These are phyloP conservation scores for Xylophagus ater DNA, from an alignment of 2,888 invertebrate species.

Conservation along the genomic window DNA sequence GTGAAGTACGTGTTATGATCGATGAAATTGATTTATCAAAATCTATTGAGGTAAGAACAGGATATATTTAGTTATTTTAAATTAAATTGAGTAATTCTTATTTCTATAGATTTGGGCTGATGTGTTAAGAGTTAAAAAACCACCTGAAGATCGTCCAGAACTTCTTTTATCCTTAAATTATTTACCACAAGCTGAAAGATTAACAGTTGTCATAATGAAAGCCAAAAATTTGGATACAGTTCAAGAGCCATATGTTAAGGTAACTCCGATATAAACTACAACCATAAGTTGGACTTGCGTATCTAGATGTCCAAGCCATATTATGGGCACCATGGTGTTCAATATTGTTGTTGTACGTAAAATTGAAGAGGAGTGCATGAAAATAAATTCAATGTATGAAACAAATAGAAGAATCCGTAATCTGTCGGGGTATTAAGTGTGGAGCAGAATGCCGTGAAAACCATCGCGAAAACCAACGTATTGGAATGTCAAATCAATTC, in stretches of 20 bases:
- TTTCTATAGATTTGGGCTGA: conserved; percentile 75
- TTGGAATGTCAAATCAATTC: too few relatives aligned
- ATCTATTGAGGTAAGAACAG: conserved; percentile 33
- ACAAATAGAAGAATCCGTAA: too few relatives aligned
- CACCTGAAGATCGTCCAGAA: conserved; percentile 72
- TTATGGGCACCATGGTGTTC: too few relatives aligned
- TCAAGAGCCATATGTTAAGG: conserved; percentile 68
- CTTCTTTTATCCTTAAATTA: conserved; percentile 75
- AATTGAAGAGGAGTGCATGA: too few relatives aligned
- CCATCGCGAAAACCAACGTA: too few relatives aligned
- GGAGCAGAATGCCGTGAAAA: too few relatives aligned
- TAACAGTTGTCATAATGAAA: conserved; percentile 72
- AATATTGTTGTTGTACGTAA: too few relatives aligned
- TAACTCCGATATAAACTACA: conserved; percentile 20
- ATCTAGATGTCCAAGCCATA: too few relatives aligned
- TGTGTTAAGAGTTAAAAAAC: conserved; percentile 67
- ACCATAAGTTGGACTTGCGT: too few relatives aligned
- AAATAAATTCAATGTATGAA: too few relatives aligned
- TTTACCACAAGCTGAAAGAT: conserved; percentile 75
- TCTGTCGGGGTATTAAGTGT: too few relatives aligned
- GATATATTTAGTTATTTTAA: conserved; percentile 1
- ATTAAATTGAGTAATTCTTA: conserved; percentile 30
- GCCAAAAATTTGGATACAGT: conserved; percentile 71
- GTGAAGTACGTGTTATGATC: conserved; percentile 68
- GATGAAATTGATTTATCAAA: conserved; percentile 60